Evolutionary conservation across 1,140 invertebrate species (phyloP).

Genomic region (Neodiprion virginianus): DNA sequence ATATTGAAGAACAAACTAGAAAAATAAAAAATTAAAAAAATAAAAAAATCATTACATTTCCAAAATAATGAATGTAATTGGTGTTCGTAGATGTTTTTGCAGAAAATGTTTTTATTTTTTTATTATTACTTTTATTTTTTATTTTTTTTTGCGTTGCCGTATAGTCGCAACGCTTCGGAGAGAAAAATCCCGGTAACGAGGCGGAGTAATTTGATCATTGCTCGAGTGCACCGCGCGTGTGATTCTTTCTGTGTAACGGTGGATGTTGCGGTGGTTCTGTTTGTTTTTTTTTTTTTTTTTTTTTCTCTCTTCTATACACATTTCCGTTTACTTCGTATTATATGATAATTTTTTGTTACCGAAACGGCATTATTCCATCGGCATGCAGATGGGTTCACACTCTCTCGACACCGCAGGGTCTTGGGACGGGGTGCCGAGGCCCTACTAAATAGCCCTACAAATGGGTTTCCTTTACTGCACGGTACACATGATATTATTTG

Average conservation of each 20-base stretch:
- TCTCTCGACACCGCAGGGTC: constrained; percentile 19
- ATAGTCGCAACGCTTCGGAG: too few species aligned
- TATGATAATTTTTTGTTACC: constrained; percentile 8
- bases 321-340: not conserved
- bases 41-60: too few species aligned
- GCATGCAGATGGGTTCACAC: constrained; percentile 58
- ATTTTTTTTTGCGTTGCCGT: too few species aligned
- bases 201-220: too few species aligned
- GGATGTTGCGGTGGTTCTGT: not conserved
- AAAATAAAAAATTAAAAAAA: too few species aligned
- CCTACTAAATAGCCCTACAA: constrained; percentile 44
- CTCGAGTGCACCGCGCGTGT: not conserved
- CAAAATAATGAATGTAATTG: too few species aligned
- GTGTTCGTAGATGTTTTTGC: too few species aligned
- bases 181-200: too few species aligned
- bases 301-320: not conserved
- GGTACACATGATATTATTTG: constrained; percentile 52
- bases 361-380: constrained; percentile 56
- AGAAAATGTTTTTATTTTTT: too few species aligned
- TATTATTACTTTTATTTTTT: too few species aligned
- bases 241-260: not conserved
- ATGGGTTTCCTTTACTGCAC: constrained; percentile 27
- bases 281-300: not conserved
- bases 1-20: too few species aligned
- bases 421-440: constrained; percentile 22